phyloP scores from a whole-genome alignment of 1,140 invertebrate genomes.

The Drosophila mauritiana region DNA sequence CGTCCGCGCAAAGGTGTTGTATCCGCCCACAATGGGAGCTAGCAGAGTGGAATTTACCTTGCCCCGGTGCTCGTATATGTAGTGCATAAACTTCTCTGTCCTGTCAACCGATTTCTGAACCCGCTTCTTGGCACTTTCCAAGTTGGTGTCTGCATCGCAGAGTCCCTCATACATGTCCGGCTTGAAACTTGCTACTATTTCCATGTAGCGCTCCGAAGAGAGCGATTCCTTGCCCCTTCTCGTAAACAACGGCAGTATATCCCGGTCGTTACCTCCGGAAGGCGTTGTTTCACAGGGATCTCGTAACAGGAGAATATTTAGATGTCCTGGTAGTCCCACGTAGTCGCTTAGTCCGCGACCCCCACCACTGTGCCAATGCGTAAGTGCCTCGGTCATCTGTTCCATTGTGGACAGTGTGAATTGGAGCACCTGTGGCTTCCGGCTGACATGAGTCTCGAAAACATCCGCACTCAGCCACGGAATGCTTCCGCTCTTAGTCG shows the following conservation, averaged over 20 bases:
- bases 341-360: slow-evolving; percentile 86
- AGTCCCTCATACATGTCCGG: slow-evolving; percentile 92
- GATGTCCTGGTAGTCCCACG: slow-evolving; percentile 87
- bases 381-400: slow-evolving; percentile 86
- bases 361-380: slow-evolving; percentile 81
- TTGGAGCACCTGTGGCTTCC: slow-evolving; percentile 86
- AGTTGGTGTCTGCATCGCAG: slow-evolving; percentile 92
- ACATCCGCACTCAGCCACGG: slow-evolving; percentile 89
- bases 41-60: slow-evolving; percentile 84
- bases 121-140: slow-evolving; percentile 88
- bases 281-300: slow-evolving; percentile 88
- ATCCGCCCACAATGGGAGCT: slow-evolving; percentile 91
- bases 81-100: slow-evolving; percentile 86
- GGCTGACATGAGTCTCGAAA: slow-evolving; percentile 86
- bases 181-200: slow-evolving; percentile 90
- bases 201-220: slow-evolving; percentile 88
- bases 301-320: slow-evolving; percentile 88
- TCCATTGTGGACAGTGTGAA: slow-evolving; percentile 87
- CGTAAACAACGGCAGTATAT: slow-evolving; percentile 89
- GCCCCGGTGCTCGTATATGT: slow-evolving; percentile 87
- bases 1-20: slow-evolving; percentile 87
- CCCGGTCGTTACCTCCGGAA: slow-evolving; percentile 88
- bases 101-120: slow-evolving; percentile 88
- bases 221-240: slow-evolving; percentile 89
- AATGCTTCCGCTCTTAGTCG: slow-evolving; percentile 86